A percentile compares a stretch with the other conserved stretches of the same genome.
Evolutionary conservation across 1,140 invertebrate genomes (phyloP).

Genomic region (Ctenoplectra terminalis): DNA sequence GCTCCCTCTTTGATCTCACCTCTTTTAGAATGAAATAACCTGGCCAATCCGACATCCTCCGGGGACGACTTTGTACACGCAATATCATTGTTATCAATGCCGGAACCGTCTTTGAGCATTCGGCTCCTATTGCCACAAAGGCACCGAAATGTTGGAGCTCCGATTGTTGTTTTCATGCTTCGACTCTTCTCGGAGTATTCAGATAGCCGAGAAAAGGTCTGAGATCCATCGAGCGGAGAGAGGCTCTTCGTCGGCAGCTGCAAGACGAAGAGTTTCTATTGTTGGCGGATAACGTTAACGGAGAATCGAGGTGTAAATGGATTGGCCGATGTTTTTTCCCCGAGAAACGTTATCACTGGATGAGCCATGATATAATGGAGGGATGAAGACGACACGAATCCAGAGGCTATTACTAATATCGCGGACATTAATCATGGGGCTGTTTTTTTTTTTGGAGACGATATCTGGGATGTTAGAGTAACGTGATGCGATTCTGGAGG

Average conservation of each 20-base stretch:
- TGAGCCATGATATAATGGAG: not conserved
- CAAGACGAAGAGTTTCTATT: not conserved
- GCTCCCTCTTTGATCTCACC: constrained; percentile 11
- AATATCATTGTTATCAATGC: constrained; percentile 14
- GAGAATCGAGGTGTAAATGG: not conserved
- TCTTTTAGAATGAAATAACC: too few relatives aligned
- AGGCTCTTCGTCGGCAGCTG: not conserved
- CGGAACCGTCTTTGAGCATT: not conserved
- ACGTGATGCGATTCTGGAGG: too few relatives aligned
- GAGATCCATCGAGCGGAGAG: not conserved
- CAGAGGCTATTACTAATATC: not conserved
- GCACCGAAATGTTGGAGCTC: not conserved
- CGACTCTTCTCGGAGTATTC: not conserved
- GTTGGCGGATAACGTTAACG: not conserved
- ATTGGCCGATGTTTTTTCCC: not conserved
- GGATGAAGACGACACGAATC: not conserved
- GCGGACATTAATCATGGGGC: not conserved
- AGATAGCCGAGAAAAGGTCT: not conserved
- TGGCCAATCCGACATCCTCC: not conserved
- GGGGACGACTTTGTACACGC: constrained; percentile 1
- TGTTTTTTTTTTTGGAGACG: not conserved
- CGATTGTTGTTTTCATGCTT: too few relatives aligned
- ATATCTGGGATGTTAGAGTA: not conserved
- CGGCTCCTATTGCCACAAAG: not conserved
- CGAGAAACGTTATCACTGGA: not conserved